Evolutionary conservation across 2,888 invertebrate genomes (phyloP).

Genomic region (Lithophane socia): DNA sequence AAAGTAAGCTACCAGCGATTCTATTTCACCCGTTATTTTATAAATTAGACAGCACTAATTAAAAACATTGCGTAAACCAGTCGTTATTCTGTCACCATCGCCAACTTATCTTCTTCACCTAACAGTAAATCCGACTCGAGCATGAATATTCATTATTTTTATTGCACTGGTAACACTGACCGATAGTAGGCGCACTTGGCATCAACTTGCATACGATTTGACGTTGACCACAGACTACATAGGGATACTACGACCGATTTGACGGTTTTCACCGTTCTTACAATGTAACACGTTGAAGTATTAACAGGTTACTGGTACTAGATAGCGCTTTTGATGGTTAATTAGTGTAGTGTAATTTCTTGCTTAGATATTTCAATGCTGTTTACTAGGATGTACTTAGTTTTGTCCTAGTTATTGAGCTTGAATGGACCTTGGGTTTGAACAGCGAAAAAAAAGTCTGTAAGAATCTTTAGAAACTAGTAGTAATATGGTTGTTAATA

Average conservation of each 20-base stretch:
- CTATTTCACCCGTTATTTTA: background rate
- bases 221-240: conserved; percentile 10
- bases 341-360: conserved; percentile 21
- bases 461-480: too few species aligned
- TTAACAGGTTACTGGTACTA: conserved; percentile 4
- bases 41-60: conserved; percentile 14
- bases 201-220: conserved; percentile 37
- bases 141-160: conserved; percentile 76
- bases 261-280: conserved; percentile 45
- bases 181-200: conserved; percentile 64
- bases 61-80: conserved; percentile 1
- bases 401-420: conserved; percentile 2
- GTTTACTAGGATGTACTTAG: conserved; percentile 8
- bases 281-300: conserved; percentile 36
- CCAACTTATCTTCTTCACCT: conserved; percentile 61
- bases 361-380: conserved; percentile 10
- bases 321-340: conserved; percentile 2
- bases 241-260: background rate
- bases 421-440: background rate
- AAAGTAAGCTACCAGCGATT: background rate
- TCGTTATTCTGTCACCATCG: conserved; percentile 13
- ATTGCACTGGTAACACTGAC: conserved; percentile 59
- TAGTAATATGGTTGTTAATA: too few species aligned
- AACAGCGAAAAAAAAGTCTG: background rate
- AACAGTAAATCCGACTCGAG: conserved; percentile 67